Base-by-base conservation (phyloP, 2,888 invertebrate genomes). In the Ametastegia equiseti region DNA sequence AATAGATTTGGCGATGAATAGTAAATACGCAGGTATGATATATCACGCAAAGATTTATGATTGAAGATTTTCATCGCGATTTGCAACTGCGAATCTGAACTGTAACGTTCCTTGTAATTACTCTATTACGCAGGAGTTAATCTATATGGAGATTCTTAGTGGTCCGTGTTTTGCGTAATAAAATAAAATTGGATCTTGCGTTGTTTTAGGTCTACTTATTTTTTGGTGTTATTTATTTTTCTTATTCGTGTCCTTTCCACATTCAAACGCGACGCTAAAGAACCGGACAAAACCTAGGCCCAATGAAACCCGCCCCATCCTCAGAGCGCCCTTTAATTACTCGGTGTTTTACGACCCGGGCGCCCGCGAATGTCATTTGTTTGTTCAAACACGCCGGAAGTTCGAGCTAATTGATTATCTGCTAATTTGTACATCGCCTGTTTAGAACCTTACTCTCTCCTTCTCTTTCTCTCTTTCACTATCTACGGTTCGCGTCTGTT, bases 321-420 rank as follows among this genome's bases (percentile, higher is more conserved):
- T 85, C 81, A 82, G 82, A 78, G 83, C 85, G 85, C 87, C 83
- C 88, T 89, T 85, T 90, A 90, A 90, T 90, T 88, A 89, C 83
- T 85, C 85, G 85, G 89, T 88, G 86, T 89, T 90, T 88, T 88
- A 89, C 85, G 88, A 90, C 84, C 84, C 84, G 84, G 85, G 75
- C 82, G 83, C 79, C n/a, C 79, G 47, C 71, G 81, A 80, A 85
- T 89, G 88, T 88, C 87, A 88, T 88, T 89, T 89, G 87, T 88
- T 89, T 89, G 88, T 79, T 86, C 84, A 88, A 86, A 85, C 86
- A 84, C 83, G 85, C 88, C 88, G 88, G 89, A 89, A 88, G 88
- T 88, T 84, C 63, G 67, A 82, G 85, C 85, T 89, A 89, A 90
- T 90, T 90, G 90, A 88, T 90, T 88, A 88, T 89, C 88, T 86